phyloP scores from a whole-genome alignment of 2,888 invertebrate genomes.

The Melanchra persicariae region DNA sequence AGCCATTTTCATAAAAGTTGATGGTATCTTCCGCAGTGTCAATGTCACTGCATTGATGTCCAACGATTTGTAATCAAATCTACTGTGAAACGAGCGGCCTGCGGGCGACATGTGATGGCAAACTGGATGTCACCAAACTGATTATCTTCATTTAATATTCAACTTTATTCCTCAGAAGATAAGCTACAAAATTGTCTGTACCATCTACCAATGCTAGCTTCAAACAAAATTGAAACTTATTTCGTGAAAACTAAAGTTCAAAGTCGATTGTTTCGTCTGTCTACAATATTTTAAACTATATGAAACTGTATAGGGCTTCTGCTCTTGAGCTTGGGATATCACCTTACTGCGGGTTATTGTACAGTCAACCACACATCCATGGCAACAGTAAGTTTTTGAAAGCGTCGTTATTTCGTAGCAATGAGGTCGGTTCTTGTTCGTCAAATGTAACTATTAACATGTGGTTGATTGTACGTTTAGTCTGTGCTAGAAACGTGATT shows the following conservation, averaged over 20 bases:
- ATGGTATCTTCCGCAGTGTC: constrained; percentile 11
- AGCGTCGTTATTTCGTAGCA: background rate
- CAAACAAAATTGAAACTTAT: constrained; percentile 8
- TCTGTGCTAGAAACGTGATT: constrained; percentile 44
- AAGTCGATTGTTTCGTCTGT: background rate
- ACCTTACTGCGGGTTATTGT: constrained; percentile 38
- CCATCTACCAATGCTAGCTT: no score
- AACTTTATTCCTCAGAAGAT: background rate
- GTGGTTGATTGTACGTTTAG: constrained; percentile 11
- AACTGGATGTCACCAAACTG: background rate
- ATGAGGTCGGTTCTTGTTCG: background rate
- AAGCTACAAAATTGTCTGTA: constrained; percentile 1
- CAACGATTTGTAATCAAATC: constrained; percentile 67
- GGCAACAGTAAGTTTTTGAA: background rate
- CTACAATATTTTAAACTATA: background rate
- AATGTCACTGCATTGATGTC: constrained; percentile 24
- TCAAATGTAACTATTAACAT: background rate
- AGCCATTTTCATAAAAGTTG: background rate
- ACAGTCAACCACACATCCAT: background rate
- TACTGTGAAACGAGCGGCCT: constrained; percentile 64
- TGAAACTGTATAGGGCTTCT: constrained; percentile 56
- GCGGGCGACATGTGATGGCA: constrained; percentile 22
- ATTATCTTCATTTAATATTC: background rate
- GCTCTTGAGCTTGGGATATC: constrained; percentile 51
- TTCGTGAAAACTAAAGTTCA: background rate